Base-by-base conservation (phyloP, 2,113 vertebrate genomes). In the Tricholaema leucomelas region DNA sequence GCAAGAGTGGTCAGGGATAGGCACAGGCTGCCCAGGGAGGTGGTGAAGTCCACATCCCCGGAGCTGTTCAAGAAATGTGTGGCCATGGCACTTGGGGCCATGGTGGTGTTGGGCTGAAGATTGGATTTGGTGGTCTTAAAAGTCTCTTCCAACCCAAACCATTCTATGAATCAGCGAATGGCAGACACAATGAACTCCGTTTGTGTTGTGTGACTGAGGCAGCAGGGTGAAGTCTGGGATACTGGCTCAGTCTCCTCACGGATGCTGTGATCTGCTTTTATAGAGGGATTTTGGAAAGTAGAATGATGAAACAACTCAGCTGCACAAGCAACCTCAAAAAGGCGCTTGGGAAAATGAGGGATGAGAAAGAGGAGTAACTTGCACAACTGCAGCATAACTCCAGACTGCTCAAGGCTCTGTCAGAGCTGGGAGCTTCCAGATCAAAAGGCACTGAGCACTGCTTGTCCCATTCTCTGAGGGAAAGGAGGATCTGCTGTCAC, bases 401-500 rank as follows among this genome's bases (percentile, higher is more conserved):
- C 78, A 85, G 63, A 66, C 24, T 87, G 63, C 66, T 81, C 56
- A 52, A 63, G 40, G 27, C 48, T 23, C 40, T n/a, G 48, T 46
- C 60, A 77, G 72, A 71, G 58, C 42, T 54, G 65, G 56, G 73
- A 72, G 61, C 19, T 64, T 46, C n/a, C 65, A 74, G 76, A 81
- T 48, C 38, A 35, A 71, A 61, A 84, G n/a, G 80, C 2, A 0
- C 19, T 35, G 46, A 70, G 81, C 52, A 36, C 42, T 12, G 14
- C 42, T 59, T 0, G 0, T n/a, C 40, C n/a, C 0, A 0, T 24
- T 85, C 73, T 74, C 79, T 1, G 2, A 15, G n/a, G 42, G 15
- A 83, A 83, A 91, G 90, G 82, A 92, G 76, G 70, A 81, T 86
- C 77, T 65, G 85, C 88, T 86, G 90, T 75, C 95, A 95, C 30